Conservation (phyloP, 2,888 invertebrate species). For the Cabera pusaria region DNA sequence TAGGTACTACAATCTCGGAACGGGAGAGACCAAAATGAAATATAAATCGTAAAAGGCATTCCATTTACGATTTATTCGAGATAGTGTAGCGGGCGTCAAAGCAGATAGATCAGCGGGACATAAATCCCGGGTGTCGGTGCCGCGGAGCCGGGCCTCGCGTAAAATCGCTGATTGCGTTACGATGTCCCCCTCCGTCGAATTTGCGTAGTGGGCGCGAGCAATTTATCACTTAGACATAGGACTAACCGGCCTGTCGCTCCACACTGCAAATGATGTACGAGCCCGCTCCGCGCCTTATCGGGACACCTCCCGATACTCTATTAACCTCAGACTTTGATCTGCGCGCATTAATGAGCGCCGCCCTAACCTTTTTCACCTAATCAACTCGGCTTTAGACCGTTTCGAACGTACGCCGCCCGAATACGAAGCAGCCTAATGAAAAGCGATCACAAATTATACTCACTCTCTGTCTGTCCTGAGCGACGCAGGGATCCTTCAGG, state of each 20-base stretch:
- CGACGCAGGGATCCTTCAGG: slow-evolving; percentile 69
- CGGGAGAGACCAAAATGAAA: slow-evolving; percentile 5
- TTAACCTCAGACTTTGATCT: slow-evolving; percentile 49
- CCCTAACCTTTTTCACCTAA: slow-evolving; percentile 27
- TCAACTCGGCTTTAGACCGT: slow-evolving; percentile 21
- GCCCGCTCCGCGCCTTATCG: slow-evolving; percentile 44
- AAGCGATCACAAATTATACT: slow-evolving; percentile 41
- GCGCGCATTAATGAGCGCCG: slow-evolving; percentile 29
- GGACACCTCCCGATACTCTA: slow-evolving; percentile 42
- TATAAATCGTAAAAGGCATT: slow-evolving; percentile 18
- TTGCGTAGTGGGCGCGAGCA: slow-evolving; percentile 72
- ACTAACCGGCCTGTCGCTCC: slow-evolving; percentile 60
- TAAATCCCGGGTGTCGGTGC: slow-evolving; percentile 61
- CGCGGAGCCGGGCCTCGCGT: slow-evolving; percentile 62
- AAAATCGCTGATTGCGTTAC: slow-evolving; percentile 71
- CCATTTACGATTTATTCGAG: slow-evolving; percentile 17
- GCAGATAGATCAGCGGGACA: slow-evolving; percentile 41
- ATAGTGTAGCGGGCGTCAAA: slow-evolving; percentile 37
- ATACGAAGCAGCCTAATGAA: slow-evolving; percentile 18
- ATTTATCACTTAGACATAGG: slow-evolving; percentile 81
- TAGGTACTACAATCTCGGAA: too few relatives aligned
- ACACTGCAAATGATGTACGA: slow-evolving; percentile 63
- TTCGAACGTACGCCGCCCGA: slow-evolving; percentile 12
- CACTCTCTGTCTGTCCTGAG: slow-evolving; percentile 67
- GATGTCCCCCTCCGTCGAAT: slow-evolving; percentile 75